These are phyloP conservation scores for Cyclophora punctaria DNA, from an alignment of 2,888 invertebrate species.

Conservation along the genomic window DNA sequence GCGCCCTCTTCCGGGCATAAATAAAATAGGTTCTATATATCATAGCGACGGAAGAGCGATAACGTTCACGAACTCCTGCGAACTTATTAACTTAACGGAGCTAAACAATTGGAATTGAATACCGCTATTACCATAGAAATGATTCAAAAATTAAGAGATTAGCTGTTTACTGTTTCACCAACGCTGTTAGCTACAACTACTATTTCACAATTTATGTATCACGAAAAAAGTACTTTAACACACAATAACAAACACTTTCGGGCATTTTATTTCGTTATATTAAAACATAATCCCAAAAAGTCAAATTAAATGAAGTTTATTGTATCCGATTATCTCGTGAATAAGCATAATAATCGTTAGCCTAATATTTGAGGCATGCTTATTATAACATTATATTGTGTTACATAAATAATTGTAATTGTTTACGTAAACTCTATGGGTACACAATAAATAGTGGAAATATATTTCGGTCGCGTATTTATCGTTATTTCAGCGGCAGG, in stretches of 20 bases:
- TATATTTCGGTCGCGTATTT: constrained; percentile 1
- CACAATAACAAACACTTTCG: no score
- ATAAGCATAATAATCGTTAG: no score
- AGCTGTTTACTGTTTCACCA: no score
- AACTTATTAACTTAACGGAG: constrained; percentile 18
- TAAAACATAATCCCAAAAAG: not conserved
- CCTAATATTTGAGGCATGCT: no score
- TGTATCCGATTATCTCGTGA: no score
- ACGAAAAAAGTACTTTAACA: no score
- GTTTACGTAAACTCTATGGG: not conserved
- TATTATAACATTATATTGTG: not conserved
- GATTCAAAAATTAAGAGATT: no score
- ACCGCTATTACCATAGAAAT: not conserved
- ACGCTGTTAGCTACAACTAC: no score
- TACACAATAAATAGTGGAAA: constrained; percentile 1
- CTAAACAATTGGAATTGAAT: not conserved
- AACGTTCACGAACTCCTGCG: constrained; percentile 44
- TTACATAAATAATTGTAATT: no score
- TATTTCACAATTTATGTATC: no score
- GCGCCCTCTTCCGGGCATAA: constrained; percentile 62
- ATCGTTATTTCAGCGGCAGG: constrained; percentile 5
- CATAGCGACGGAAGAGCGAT: constrained; percentile 64
- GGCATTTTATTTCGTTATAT: no score
- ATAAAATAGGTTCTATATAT: constrained; percentile 64
- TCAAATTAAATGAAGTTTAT: not conserved